A percentile compares a stretch with the other conserved stretches of the same genome.
Conservation (phyloP, 2,888 invertebrate species). For the Patella depressa region DNA sequence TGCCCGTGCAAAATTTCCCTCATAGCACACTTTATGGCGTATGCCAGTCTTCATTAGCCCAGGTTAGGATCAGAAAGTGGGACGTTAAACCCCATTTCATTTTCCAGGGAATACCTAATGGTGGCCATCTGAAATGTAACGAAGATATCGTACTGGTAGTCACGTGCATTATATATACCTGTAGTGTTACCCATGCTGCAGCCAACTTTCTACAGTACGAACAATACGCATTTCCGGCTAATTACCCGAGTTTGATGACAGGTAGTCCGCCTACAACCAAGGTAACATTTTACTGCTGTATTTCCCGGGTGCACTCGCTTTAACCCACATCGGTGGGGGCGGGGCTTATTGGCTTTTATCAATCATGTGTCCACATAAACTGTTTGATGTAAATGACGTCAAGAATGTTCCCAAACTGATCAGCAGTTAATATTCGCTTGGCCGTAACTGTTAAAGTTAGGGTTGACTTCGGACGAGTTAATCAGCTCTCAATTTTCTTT, state of each 20-base stretch:
- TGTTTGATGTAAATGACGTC: neutral
- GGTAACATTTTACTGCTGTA: conserved; percentile 22
- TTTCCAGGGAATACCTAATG: conserved; percentile 42
- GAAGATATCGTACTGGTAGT: conserved; percentile 31
- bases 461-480: too few relatives aligned
- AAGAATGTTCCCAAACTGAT: neutral
- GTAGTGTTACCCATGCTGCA: conserved; percentile 45
- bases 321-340: neutral
- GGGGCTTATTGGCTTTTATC: neutral
- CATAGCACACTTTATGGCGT: too few relatives aligned
- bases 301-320: neutral
- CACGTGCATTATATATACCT: conserved; percentile 41
- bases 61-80: too few relatives aligned
- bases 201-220: conserved; percentile 57
- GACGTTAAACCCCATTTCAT: conserved; percentile 39
- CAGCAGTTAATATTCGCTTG: too few relatives aligned
- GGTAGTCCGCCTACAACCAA: conserved; percentile 41
- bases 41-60: too few relatives aligned
- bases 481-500: too few relatives aligned
- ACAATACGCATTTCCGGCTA: conserved; percentile 59
- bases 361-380: neutral
- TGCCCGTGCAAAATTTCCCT: too few relatives aligned
- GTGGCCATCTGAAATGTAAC: conserved; percentile 30
- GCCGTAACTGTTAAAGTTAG: too few relatives aligned
- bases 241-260: conserved; percentile 46